Evolutionary conservation across 2,888 invertebrate species (phyloP), one percentile per base, ranked within the genome.

Genomic region (Gymnocheta viridis): DNA sequence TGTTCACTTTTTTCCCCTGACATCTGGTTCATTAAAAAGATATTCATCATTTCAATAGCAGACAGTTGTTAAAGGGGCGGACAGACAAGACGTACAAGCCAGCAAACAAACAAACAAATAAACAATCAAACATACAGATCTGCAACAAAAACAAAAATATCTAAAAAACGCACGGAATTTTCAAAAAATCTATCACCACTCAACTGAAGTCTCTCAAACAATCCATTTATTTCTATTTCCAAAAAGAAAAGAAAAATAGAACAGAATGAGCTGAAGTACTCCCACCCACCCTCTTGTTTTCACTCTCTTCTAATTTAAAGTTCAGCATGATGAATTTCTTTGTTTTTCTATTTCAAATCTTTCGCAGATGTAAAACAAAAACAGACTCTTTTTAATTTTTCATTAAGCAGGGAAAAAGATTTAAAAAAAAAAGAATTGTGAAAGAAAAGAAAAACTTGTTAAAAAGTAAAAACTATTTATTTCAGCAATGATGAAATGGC

Each of bases 1-100:
- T 49, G n/a, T 41, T 62, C 24, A 19, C 14, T 44, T 49, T 54
- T 44, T 64, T 64, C 35, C 32, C 35, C 56, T 66, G 74, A 74
- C 79, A 80, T 83, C 79, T 83, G 70, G 70, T 79, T 83, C 82
- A 83, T 83, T 83, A 83, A 83, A 79, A 83, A 70, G 69, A 54
- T 76, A 83, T 83, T 74, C 82, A 83, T 83, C 74, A 83, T 70
- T 79, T 73, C 58, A 67, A 32, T 60, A 67, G 38, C 60, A 72
- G 77, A 47, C 62, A 66, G 24, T 35, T 32, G n/a, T n/a, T 35
- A 64, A 54, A 44, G 5, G 17, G 60, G 51, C 60, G 60, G 32
- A 72, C 54, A n/a, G 14, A 64, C 27, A 12, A n/a, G 27, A 54
- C 24, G n/a, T 4, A 73, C 51, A 54, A n/a, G n/a, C n/a, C n/a